Conservation (phyloP, 2,797 vertebrate species). For the Lemur catta region DNA sequence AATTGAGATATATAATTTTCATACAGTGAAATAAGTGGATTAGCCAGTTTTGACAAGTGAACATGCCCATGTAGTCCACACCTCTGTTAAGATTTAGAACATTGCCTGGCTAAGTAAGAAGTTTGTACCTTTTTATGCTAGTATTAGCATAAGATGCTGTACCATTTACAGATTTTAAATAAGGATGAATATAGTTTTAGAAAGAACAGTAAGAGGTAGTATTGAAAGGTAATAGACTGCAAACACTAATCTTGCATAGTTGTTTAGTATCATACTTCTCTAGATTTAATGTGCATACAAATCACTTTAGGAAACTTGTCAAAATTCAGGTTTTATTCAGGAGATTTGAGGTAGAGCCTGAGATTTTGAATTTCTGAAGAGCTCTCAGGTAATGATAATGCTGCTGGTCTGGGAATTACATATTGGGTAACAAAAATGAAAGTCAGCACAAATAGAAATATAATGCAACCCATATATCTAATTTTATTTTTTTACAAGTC, state of each 20-base stretch:
- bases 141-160: neutral
- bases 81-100: neutral
- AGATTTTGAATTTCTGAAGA: neutral
- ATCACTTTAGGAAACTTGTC: neutral
- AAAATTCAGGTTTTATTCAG: neutral
- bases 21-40: neutral
- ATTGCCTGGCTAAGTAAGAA: neutral
- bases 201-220: neutral
- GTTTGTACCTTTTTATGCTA: neutral
- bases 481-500: neutral
- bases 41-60: neutral
- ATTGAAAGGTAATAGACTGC: neutral
- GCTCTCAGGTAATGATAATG: neutral
- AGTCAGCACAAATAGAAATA: neutral
- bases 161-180: neutral
- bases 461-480: neutral
- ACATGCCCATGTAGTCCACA: neutral
- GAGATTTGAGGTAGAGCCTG: neutral
- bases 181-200: neutral
- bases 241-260: neutral
- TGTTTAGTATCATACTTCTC: neutral
- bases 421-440: neutral
- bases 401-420: neutral
- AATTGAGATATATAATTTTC: neutral
- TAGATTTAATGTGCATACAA: neutral